phyloP scores from a whole-genome alignment of 2,797 vertebrate genomes.

The Thaleichthys pacificus region DNA sequence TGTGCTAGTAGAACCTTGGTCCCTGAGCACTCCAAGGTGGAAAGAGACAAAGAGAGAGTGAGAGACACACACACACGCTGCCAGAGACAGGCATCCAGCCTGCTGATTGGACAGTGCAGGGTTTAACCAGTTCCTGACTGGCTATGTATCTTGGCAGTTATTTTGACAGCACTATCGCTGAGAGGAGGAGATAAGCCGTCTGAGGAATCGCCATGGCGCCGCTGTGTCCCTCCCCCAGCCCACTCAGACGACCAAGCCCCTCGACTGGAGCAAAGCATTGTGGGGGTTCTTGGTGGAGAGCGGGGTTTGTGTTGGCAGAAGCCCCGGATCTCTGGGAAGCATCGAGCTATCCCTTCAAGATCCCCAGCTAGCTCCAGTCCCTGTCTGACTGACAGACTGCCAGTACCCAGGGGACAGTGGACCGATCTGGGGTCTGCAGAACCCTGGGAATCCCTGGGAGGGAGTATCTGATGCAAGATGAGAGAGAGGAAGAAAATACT shows the following conservation, averaged over 20 bases:
- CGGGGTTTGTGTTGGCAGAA: slow-evolving; percentile 74
- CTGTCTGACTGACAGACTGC: not conserved
- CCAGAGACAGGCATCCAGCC: slow-evolving; percentile 16
- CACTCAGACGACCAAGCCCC: slow-evolving; percentile 67
- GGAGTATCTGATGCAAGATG: no score
- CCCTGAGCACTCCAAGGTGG: slow-evolving; percentile 36
- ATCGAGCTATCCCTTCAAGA: slow-evolving; percentile 48
- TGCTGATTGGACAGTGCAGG: slow-evolving; percentile 48
- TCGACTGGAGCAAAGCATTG: slow-evolving; percentile 58
- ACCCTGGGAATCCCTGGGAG: no score
- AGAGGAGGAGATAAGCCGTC: slow-evolving; percentile 78
- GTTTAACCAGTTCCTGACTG: slow-evolving; percentile 77
- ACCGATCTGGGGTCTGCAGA: not conserved
- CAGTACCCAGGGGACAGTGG: not conserved
- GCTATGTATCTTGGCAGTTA: slow-evolving; percentile 79
- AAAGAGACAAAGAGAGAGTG: slow-evolving; percentile 26
- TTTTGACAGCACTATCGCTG: slow-evolving; percentile 82
- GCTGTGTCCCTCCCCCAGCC: slow-evolving; percentile 71
- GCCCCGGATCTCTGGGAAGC: slow-evolving; percentile 64
- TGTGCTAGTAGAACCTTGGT: slow-evolving; percentile 45
- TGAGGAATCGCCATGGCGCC: slow-evolving; percentile 80
- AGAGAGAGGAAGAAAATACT: no score
- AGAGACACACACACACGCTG: not conserved
- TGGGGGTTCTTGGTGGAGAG: slow-evolving; percentile 45
- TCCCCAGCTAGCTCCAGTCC: not conserved